These are phyloP conservation scores for Dryobotodes eremita DNA, from an alignment of 2,888 invertebrate species.

Conservation along the genomic window DNA sequence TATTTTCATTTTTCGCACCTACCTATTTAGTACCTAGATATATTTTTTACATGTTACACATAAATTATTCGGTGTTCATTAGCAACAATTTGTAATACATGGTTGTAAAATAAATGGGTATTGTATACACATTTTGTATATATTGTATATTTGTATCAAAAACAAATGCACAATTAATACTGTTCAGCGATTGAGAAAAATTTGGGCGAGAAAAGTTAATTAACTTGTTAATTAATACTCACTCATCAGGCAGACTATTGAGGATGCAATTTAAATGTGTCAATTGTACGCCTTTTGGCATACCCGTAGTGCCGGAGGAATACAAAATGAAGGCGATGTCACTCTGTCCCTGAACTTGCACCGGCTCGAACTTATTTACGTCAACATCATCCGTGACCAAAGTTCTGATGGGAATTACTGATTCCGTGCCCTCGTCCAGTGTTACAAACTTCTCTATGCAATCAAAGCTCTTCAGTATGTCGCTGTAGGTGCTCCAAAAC, in stretches of 20 bases:
- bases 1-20: background rate
- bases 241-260: conserved; percentile 79
- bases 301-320: conserved; percentile 93
- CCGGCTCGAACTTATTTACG: conserved; percentile 81
- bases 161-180: background rate
- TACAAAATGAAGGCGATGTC: conserved; percentile 88
- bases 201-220: background rate
- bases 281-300: conserved; percentile 92
- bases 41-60: background rate
- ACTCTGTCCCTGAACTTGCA: conserved; percentile 83
- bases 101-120: background rate
- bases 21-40: too few species aligned
- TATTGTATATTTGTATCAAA: too few species aligned
- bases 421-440: conserved; percentile 72
- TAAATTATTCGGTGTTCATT: background rate
- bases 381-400: conserved; percentile 72
- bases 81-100: background rate
- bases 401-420: conserved; percentile 70
- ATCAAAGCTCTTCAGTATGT: conserved; percentile 74
- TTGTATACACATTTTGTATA: too few species aligned
- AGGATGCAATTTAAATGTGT: conserved; percentile 91
- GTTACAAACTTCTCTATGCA: conserved; percentile 76
- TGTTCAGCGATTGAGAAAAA: background rate
- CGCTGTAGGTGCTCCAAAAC: conserved; percentile 84
- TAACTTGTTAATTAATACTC: conserved; percentile 66